A percentile compares a stretch with the other conserved stretches of the same genome.
Conservation (phyloP, 1,140 invertebrate genomes). For the Drosophila punjabiensis region DNA sequence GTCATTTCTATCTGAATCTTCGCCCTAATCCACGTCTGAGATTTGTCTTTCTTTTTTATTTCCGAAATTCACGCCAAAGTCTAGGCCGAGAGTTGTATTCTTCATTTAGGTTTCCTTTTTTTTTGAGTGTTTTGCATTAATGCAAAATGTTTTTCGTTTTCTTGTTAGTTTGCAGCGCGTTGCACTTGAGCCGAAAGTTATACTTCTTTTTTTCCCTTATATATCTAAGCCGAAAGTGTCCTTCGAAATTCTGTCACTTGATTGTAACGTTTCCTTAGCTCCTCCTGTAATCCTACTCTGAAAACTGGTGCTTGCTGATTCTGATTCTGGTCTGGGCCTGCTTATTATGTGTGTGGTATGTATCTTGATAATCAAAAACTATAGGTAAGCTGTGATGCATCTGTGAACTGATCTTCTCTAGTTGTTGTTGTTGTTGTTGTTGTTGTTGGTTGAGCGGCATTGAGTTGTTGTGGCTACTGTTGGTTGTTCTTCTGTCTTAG, state of each 20-base stretch:
- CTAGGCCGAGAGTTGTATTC: conserved; percentile 72
- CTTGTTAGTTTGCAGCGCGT: conserved; percentile 49
- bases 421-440: conserved; percentile 48
- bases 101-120: conserved; percentile 30
- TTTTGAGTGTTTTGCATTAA: conserved; percentile 28
- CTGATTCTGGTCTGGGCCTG: conserved; percentile 34
- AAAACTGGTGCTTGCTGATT: conserved; percentile 27
- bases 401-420: conserved; percentile 51
- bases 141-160: conserved; percentile 36
- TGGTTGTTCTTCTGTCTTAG: conserved; percentile 49
- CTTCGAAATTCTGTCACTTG: conserved; percentile 62
- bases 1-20: conserved; percentile 28
- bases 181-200: conserved; percentile 53
- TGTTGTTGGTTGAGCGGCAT: conserved; percentile 69
- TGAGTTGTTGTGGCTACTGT: conserved; percentile 60
- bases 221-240: conserved; percentile 63
- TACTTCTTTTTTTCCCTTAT: conserved; percentile 7
- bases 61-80: conserved; percentile 80
- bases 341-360: conserved; percentile 38
- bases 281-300: conserved; percentile 54
- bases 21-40: conserved; percentile 32
- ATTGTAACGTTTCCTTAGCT: conserved; percentile 38
- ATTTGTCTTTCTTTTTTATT: conserved; percentile 41
- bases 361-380: conserved; percentile 43
- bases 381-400: conserved; percentile 44